Evolutionary conservation across 2,888 invertebrate species (phyloP), one percentile per base, ranked within the genome.

Genomic region (Agonum fuliginosum): DNA sequence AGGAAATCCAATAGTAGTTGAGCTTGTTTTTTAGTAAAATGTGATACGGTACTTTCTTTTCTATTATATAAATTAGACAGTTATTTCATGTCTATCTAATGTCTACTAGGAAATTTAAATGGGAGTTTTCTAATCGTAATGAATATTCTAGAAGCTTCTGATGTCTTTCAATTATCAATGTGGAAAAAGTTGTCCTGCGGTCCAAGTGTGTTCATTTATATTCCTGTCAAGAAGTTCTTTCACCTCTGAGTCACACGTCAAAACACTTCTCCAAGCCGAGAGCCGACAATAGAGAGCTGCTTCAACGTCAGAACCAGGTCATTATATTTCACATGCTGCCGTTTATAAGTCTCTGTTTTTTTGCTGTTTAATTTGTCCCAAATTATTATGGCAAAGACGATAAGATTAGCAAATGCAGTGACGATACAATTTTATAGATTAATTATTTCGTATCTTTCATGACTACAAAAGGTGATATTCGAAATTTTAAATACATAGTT

Each of bases 301-400:
- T 65, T 75, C 20, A 46, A 3, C 17, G 14, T 22, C 14, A 30
- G 34, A 73, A 51, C 41, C 73, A 58, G 76, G 76, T 76, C 76
- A 76, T 20, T 76, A 46, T 74, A 34, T 58, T 74, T 74, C 79
- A 73, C 77, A 74, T 74, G 62, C 41, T 73, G 48, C 48, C 14
- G 20, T 79, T 72, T 79, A 65, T 65, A 10, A 54, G 1, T 10
- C 10, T n/a, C 24, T 4, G 12, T 12, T 67, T 20, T 67, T 65
- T 65, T 71, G 19, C 19, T n/a, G 19, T 19, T 71, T 70, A 58
- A 27, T 51, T 12, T 24, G 14, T 54, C 27, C 54, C 24, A 51
- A 20, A 51, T 51, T 3, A 46, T 46, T 17, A 46, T 46, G n/a
- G n/a, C 17, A 37, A 37, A n/a, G n/a, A n/a, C n/a, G n/a, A 12